phyloP scores from a whole-genome alignment of 2,113 vertebrate species.

The Microcebus lehilahytsara region DNA sequence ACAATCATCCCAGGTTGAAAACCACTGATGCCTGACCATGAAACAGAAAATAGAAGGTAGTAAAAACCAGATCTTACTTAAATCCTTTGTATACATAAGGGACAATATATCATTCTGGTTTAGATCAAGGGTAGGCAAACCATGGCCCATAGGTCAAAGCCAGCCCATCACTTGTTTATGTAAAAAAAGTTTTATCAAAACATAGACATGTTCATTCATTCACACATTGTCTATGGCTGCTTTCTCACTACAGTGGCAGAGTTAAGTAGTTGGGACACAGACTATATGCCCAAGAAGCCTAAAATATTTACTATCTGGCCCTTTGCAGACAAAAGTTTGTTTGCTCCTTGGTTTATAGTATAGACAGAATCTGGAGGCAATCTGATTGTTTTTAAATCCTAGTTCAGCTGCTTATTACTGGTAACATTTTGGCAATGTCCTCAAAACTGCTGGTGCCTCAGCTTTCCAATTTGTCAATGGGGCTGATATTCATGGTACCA shows the following conservation, averaged over 20 bases:
- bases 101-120: background rate
- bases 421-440: background rate
- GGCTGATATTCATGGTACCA: background rate
- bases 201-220: background rate
- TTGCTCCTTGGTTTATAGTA: background rate
- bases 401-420: background rate
- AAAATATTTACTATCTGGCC: background rate
- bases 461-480: background rate
- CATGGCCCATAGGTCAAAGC: background rate
- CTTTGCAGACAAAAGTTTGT: background rate
- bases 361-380: background rate
- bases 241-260: background rate
- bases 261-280: background rate
- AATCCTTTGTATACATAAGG: background rate
- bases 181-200: conserved; percentile 14
- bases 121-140: background rate
- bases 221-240: background rate
- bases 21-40: background rate
- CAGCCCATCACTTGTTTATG: background rate
- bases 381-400: background rate
- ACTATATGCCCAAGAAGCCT: background rate
- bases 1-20: background rate
- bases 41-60: conserved; percentile 22
- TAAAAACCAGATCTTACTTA: background rate
- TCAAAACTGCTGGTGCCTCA: background rate